Percentiles rank a stretch among this genome's conserved stretches.
Evolutionary conservation across 1,140 invertebrate species (phyloP).

Genomic region (Aphis gossypii): DNA sequence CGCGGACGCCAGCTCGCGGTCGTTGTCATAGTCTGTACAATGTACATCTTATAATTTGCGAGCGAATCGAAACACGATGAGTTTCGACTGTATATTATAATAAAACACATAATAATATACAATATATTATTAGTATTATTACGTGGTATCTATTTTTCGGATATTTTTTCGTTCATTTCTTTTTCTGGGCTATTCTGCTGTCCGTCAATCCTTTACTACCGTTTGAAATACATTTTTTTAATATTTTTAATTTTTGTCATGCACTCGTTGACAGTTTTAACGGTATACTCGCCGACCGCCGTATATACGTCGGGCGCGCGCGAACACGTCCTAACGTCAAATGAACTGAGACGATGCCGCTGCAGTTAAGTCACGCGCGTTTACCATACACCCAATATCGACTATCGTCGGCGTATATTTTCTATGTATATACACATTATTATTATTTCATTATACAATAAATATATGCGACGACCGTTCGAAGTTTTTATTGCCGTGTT

Average conservation of each 20-base stretch:
- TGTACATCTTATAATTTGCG: not conserved
- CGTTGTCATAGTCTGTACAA: not conserved
- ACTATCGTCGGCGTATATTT: not conserved
- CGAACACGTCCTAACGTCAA: not conserved
- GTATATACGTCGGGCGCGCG: not conserved
- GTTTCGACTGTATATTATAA: not conserved
- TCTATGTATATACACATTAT: not conserved
- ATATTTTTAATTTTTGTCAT: not conserved
- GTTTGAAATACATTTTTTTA: not conserved
- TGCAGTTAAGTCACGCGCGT: not conserved
- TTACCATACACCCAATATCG: not conserved
- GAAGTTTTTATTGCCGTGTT: not conserved
- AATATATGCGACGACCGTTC: not conserved
- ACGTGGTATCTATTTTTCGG: not conserved
- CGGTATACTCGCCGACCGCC: not conserved
- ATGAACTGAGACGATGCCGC: conserved; percentile 7
- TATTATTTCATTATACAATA: not conserved
- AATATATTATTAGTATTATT: not conserved
- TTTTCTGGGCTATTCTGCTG: not conserved
- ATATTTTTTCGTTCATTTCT: not conserved
- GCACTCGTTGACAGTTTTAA: not conserved
- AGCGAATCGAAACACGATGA: not conserved
- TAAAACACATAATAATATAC: not conserved
- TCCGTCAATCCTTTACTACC: not conserved
- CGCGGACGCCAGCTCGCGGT: not conserved